Conservation (phyloP, 2,113 vertebrate species). For the Chloebia gouldiae region DNA sequence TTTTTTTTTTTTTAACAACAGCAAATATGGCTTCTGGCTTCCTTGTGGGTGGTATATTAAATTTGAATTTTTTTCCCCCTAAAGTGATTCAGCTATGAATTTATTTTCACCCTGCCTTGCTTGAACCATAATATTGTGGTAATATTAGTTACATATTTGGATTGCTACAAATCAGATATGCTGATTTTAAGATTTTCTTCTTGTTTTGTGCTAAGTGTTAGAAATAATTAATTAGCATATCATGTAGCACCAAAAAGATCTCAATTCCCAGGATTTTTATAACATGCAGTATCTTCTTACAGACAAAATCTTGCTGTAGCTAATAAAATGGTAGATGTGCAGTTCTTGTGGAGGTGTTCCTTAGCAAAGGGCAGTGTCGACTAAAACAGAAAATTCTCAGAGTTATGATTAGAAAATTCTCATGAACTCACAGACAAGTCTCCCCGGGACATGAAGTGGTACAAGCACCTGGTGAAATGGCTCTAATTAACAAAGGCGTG, state of each 20-base stretch:
- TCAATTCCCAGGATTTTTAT: background rate
- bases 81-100: background rate
- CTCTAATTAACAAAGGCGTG: background rate
- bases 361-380: background rate
- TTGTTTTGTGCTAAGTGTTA: background rate
- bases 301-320: background rate
- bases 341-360: background rate
- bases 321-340: background rate
- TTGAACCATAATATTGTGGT: conserved; percentile 7
- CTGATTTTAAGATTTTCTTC: background rate
- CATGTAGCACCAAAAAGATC: background rate
- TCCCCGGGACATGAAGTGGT: background rate
- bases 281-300: background rate
- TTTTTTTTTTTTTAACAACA: background rate
- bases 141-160: conserved; percentile 14
- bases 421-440: background rate
- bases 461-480: background rate
- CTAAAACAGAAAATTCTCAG: background rate
- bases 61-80: background rate
- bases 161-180: conserved; percentile 3
- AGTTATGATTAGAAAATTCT: background rate
- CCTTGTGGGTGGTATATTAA: conserved; percentile 18
- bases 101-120: background rate
- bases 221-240: background rate
- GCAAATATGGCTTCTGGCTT: conserved; percentile 14